phyloP scores from a whole-genome alignment of 2,797 vertebrate genomes.

The Betta splendens region DNA sequence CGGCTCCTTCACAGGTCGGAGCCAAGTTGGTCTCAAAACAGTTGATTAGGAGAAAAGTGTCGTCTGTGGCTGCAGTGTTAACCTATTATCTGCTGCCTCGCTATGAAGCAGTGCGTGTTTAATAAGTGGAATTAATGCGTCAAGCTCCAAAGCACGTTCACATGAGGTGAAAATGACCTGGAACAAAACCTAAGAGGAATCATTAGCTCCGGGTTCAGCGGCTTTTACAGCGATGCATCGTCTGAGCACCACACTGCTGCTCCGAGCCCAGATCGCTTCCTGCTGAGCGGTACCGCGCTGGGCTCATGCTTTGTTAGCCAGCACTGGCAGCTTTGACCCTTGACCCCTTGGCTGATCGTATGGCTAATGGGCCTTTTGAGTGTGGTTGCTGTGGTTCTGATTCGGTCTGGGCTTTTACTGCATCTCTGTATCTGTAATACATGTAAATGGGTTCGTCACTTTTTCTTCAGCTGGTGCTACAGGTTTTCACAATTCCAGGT shows the following conservation, averaged over 20 bases:
- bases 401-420: too few species aligned
- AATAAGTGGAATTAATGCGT: constrained; percentile 47
- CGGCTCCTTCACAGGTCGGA: too few species aligned
- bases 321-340: constrained; percentile 1
- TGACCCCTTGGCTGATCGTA: neutral
- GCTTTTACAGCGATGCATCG: constrained; percentile 30
- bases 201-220: constrained; percentile 37
- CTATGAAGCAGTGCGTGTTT: constrained; percentile 51
- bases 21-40: constrained; percentile 21
- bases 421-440: too few species aligned
- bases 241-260: too few species aligned
- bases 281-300: neutral
- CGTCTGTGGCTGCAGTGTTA: constrained; percentile 28
- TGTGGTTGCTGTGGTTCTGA: too few species aligned
- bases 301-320: neutral
- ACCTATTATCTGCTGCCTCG: constrained; percentile 15
- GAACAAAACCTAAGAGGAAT: constrained; percentile 25
- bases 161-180: constrained; percentile 43
- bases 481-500: too few species aligned
- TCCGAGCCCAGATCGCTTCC: constrained; percentile 29
- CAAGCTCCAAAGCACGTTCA: constrained; percentile 24
- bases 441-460: too few species aligned
- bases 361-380: neutral
- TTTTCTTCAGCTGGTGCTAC: too few species aligned
- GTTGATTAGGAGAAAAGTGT: constrained; percentile 36